These are phyloP conservation scores for Matsumurasca onukii DNA, from an alignment of 1,140 invertebrate genomes.

Conservation along the genomic window DNA sequence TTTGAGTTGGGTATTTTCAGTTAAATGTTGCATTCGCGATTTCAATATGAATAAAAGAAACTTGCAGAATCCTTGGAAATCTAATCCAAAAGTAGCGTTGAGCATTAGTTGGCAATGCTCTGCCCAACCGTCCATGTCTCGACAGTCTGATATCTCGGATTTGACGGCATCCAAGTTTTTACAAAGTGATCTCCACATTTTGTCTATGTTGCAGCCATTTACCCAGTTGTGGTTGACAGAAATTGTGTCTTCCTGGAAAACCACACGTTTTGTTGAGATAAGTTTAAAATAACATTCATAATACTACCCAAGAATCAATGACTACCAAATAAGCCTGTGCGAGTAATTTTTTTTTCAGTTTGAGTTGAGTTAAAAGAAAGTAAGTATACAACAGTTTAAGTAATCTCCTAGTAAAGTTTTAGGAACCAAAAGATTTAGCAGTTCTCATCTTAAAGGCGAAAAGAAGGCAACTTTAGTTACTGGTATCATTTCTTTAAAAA, in stretches of 20 bases:
- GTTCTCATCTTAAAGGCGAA: too few species aligned
- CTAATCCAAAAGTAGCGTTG: conserved; percentile 78
- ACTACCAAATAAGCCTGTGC: too few species aligned
- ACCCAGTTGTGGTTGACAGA: conserved; percentile 98
- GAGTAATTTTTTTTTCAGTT: too few species aligned
- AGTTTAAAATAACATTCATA: too few species aligned
- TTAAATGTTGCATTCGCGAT: conserved; percentile 51
- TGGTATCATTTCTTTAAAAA: too few species aligned
- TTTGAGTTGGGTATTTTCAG: conserved; percentile 39
- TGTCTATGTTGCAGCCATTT: conserved; percentile 83
- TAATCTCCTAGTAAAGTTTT: too few species aligned
- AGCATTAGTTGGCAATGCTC: conserved; percentile 79
- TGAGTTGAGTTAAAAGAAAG: too few species aligned
- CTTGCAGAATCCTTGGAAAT: conserved; percentile 69
- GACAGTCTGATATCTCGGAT: conserved; percentile 76
- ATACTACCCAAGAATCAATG: too few species aligned
- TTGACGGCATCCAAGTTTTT: conserved; percentile 67
- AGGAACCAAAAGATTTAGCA: too few species aligned
- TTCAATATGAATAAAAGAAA: conserved; percentile 65
- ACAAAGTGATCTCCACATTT: conserved; percentile 70
- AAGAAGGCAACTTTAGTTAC: too few species aligned
- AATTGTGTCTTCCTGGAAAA: conserved; percentile 80
- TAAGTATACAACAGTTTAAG: too few species aligned
- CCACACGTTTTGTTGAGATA: neutral
- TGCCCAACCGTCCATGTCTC: conserved; percentile 66